phyloP scores from a whole-genome alignment of 1,140 invertebrate species.

The Drosophila ironensis region DNA sequence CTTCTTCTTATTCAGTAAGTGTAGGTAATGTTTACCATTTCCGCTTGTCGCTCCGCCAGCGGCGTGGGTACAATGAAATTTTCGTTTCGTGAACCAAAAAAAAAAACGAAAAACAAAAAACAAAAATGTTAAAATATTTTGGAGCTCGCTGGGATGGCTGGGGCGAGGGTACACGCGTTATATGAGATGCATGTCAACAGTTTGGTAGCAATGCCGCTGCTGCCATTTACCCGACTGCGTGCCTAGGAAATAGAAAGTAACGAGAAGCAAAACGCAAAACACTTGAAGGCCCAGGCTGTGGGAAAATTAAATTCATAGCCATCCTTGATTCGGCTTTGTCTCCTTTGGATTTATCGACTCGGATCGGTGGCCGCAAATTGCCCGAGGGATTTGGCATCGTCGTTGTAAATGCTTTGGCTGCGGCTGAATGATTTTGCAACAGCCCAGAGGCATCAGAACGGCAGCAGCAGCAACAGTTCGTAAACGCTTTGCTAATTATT shows the following conservation, averaged over 20 bases:
- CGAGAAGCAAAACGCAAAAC: too few relatives aligned
- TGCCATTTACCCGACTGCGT: conserved; percentile 60
- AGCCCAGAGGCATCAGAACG: background rate
- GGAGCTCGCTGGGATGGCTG: background rate
- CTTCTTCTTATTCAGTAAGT: conserved; percentile 58
- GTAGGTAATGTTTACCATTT: conserved; percentile 80
- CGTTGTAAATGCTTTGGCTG: conserved; percentile 16
- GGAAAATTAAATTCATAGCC: background rate
- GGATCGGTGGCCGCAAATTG: background rate
- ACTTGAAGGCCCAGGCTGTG: too few relatives aligned
- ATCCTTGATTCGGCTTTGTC: conserved; percentile 5
- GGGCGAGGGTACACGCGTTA: conserved; percentile 57
- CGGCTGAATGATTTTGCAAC: conserved; percentile 25
- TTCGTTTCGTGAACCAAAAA: conserved; percentile 50
- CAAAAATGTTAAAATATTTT: conserved; percentile 26
- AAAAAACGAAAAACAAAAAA: conserved; percentile 56
- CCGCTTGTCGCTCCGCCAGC: conserved; percentile 69
- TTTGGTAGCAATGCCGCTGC: conserved; percentile 36
- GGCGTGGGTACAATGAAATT: conserved; percentile 73
- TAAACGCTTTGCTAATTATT: conserved; percentile 32
- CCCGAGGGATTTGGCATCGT: conserved; percentile 2
- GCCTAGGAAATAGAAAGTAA: conserved; percentile 60
- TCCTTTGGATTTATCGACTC: conserved; percentile 15
- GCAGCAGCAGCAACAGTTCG: conserved; percentile 2
- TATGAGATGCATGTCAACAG: conserved; percentile 76